Conservation (phyloP, 2,888 invertebrate genomes). For the Aleiodes testaceus region DNA sequence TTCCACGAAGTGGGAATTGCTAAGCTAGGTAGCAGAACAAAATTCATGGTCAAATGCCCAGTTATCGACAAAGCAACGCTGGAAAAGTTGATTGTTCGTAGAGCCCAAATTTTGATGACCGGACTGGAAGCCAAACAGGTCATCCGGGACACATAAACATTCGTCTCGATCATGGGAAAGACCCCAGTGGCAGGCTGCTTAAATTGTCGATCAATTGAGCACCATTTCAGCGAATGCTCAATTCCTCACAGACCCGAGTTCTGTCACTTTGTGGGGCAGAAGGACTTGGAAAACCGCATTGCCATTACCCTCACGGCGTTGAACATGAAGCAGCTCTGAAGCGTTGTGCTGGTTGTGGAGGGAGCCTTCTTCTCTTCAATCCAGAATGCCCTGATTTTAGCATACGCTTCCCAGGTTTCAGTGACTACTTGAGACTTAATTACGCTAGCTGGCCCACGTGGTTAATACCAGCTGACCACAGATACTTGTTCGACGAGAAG, state of each 20-base stretch:
- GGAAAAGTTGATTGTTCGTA: too few relatives aligned
- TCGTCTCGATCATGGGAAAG: too few relatives aligned
- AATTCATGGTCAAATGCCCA: too few relatives aligned
- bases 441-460: conserved; percentile 37
- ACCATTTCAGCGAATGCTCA: not conserved
- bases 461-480: conserved; percentile 31
- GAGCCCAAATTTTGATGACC: too few relatives aligned
- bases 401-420: not conserved
- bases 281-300: not conserved
- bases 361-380: not conserved
- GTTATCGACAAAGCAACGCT: too few relatives aligned
- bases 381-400: conserved; percentile 8
- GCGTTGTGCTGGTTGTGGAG: not conserved
- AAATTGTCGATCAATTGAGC: not conserved
- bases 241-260: not conserved
- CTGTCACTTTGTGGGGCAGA: conserved; percentile 2
- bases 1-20: too few relatives aligned
- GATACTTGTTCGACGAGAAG: not conserved
- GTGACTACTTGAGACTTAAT: conserved; percentile 35
- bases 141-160: too few relatives aligned
- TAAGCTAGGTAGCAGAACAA: too few relatives aligned
- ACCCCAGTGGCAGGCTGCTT: too few relatives aligned
- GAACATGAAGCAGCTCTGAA: too few relatives aligned
- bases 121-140: too few relatives aligned
- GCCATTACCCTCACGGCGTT: not conserved